These are phyloP conservation scores for Calameuta idolon DNA, from an alignment of 2,888 invertebrate genomes.

Conservation along the genomic window DNA sequence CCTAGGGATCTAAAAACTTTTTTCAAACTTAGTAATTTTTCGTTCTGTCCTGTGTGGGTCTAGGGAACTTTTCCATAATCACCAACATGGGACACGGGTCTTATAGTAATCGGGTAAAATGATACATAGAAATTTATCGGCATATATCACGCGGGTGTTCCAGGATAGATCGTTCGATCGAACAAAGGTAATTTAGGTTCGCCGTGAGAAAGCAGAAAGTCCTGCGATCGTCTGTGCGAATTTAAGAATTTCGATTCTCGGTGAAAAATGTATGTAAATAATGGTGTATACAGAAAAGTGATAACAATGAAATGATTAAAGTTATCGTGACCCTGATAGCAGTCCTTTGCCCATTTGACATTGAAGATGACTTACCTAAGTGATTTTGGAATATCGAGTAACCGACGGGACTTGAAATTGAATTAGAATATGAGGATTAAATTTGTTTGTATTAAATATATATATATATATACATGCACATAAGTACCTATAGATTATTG, in stretches of 20 bases:
- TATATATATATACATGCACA: neutral
- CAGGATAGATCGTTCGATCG: slow-evolving; percentile 9
- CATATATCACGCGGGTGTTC: neutral
- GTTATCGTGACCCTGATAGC: neutral
- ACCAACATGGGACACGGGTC: neutral
- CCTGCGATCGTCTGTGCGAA: slow-evolving; percentile 22
- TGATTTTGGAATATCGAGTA: neutral
- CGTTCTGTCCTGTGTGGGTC: neutral
- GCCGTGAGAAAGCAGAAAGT: slow-evolving; percentile 47
- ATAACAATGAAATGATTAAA: neutral
- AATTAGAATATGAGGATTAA: slow-evolving; percentile 5
- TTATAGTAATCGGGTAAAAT: neutral
- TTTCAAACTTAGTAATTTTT: neutral
- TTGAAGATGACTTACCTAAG: neutral
- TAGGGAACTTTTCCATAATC: neutral
- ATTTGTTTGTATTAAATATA: slow-evolving; percentile 19
- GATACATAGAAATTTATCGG: neutral
- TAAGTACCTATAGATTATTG: neutral
- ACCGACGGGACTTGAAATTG: slow-evolving; percentile 10
- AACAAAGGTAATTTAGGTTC: slow-evolving; percentile 16
- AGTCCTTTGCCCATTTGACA: neutral
- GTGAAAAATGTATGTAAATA: neutral
- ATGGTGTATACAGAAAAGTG: neutral
- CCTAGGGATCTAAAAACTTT: neutral
- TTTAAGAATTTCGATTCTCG: slow-evolving; percentile 20